Evolutionary conservation across 2,797 vertebrate genomes (phyloP).

Genomic region (Anguilla megastoma): DNA sequence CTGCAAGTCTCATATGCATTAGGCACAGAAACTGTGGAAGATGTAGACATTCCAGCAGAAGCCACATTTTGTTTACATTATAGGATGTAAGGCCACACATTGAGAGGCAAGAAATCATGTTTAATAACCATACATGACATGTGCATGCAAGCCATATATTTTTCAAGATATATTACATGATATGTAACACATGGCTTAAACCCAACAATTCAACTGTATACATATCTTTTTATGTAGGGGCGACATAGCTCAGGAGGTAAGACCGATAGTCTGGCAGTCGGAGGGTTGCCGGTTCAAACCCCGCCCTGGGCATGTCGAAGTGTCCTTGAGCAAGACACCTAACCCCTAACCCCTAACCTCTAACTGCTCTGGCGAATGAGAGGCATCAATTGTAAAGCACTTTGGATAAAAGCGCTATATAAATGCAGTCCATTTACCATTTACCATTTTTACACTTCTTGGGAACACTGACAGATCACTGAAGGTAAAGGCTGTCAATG

Average conservation of each 20-base stretch:
- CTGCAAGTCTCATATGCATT: not conserved
- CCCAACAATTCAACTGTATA: not conserved
- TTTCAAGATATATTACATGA: not conserved
- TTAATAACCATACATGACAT: not conserved
- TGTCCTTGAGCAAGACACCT: no score
- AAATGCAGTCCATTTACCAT: no score
- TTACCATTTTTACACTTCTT: not conserved
- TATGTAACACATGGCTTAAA: not conserved
- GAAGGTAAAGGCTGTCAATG: not conserved
- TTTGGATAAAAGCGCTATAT: no score
- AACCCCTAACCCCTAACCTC: no score
- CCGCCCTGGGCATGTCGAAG: no score
- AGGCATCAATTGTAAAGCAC: no score
- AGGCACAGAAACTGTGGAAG: no score
- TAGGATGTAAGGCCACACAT: not conserved
- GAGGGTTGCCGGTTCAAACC: no score
- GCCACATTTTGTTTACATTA: not conserved
- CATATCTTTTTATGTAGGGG: no score
- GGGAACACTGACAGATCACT: slow-evolving; percentile 20
- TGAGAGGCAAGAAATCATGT: not conserved
- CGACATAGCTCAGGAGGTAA: no score
- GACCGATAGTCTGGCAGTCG: no score
- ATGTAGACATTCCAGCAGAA: slow-evolving; percentile 14
- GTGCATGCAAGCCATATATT: not conserved
- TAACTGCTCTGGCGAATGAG: no score